Evolutionary conservation across 2,797 vertebrate genomes (phyloP).

Genomic region (Odontamblyopus lacepedii): DNA sequence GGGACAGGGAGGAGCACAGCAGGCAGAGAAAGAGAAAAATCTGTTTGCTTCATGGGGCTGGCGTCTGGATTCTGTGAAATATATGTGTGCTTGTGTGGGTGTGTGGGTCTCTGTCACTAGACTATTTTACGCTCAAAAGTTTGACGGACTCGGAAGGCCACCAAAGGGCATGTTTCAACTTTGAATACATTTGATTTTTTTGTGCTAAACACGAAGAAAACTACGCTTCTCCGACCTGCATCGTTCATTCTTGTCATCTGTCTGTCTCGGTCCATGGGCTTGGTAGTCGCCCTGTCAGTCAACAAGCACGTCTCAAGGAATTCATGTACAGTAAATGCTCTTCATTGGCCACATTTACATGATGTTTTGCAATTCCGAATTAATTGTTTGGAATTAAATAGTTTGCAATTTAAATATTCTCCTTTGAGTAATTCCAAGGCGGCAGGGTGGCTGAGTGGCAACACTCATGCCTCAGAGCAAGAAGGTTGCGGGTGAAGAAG

Average conservation of each 20-base stretch:
- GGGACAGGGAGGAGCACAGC: constrained; percentile 44
- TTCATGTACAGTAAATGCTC: too few relatives aligned
- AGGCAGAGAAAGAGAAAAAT: constrained; percentile 61
- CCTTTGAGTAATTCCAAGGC: too few relatives aligned
- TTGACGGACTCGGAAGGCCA: constrained; percentile 32
- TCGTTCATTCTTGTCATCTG: neutral
- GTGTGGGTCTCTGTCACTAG: constrained; percentile 43
- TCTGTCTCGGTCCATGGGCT: neutral
- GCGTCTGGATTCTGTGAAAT: constrained; percentile 28
- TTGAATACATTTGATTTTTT: neutral
- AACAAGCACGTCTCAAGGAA: neutral
- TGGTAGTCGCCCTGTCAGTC: neutral
- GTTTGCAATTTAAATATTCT: too few relatives aligned
- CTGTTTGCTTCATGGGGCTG: constrained; percentile 44
- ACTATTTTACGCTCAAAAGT: constrained; percentile 33
- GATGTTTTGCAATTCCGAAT: too few relatives aligned
- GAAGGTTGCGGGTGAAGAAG: too few relatives aligned
- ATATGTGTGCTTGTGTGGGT: constrained; percentile 25
- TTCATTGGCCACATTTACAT: neutral
- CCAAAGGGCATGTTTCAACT: constrained; percentile 26
- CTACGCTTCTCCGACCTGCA: neutral
- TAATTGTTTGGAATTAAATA: too few relatives aligned
- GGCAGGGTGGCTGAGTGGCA: too few relatives aligned
- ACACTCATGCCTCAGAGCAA: too few relatives aligned
- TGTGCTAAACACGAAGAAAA: neutral